Evolutionary conservation across 2,113 vertebrate species (phyloP), one percentile per base, ranked within the genome.

Genomic region (Cryptotis parvus): DNA sequence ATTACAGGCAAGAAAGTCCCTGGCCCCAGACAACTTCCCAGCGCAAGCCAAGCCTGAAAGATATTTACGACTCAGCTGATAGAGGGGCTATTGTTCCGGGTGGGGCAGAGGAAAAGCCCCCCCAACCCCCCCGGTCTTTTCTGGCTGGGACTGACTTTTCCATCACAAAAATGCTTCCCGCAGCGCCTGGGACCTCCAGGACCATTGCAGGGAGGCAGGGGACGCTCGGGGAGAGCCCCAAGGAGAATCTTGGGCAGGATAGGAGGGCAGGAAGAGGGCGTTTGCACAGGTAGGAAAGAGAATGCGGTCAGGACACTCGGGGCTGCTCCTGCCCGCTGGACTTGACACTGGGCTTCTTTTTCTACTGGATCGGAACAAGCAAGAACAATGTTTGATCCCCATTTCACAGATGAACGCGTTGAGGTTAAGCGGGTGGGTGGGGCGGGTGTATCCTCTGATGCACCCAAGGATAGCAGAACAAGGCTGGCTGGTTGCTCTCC

Each of bases 21-120:
- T 12, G 14, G 79, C 76, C 74, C 84, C 11, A 5, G 69, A 70
- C 45, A 33, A 41, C 74, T 74, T 93, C 73, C 93, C 29, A 29
- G 66, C 68, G 4, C 7, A 41, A 74, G 84, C 91, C 75, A 92
- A 91, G 87, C 77, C 55, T n/a, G 45, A 81, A 35, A 33, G 69
- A 84, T 91, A 95, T 95, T 95, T 89, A 94, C 24, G 63, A 84
- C 0, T 1, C 63, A 37, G 90, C 20, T 84, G 24, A 87, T 76
- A 91, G 82, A 96, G 18, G 52, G 84, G n/a, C 39, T 66, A 87
- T 87, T 92, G 93, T 96, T 87, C 55, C 49, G 92, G 69, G 37
- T 1, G 52, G 70, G 35, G 45, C 52, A 33, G n/a, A 2, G 35
- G 58, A 61, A 27, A 77, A 75, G 29, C 27, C 58, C 79, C 27